Conservation (phyloP, 2,113 vertebrate species). For the Aythya baeri region DNA sequence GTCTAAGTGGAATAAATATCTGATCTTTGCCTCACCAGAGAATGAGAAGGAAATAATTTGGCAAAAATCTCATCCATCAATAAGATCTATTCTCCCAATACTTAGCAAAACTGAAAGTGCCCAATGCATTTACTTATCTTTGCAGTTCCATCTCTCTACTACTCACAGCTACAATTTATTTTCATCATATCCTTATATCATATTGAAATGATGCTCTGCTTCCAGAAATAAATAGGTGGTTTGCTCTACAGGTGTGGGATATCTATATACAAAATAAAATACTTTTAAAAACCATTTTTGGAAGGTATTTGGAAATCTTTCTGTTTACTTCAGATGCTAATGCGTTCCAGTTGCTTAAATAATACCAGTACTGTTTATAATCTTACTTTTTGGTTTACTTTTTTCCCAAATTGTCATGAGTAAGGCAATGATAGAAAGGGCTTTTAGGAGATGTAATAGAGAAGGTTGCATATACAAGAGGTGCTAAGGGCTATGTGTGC, state of each 20-base stretch:
- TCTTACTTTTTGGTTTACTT: neutral
- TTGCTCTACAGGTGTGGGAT: constrained; percentile 30
- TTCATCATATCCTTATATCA: constrained; percentile 45
- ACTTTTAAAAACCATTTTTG: neutral
- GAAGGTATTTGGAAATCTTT: neutral
- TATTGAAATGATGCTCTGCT: constrained; percentile 7
- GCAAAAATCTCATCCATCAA: constrained; percentile 52
- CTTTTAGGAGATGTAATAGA: neutral
- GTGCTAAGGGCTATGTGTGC: neutral
- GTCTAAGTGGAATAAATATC: constrained; percentile 41
- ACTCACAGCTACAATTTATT: constrained; percentile 40
- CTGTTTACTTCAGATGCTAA: neutral
- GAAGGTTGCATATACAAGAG: neutral
- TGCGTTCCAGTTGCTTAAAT: neutral
- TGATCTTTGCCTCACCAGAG: constrained; percentile 53
- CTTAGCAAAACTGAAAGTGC: neutral
- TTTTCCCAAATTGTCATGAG: neutral
- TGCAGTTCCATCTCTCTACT: constrained; percentile 26
- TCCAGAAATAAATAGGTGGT: neutral
- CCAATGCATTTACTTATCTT: constrained; percentile 10
- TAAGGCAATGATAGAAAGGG: neutral
- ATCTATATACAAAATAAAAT: neutral
- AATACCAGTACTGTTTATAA: neutral
- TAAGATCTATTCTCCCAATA: constrained; percentile 34
- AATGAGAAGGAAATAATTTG: constrained; percentile 66